Base-by-base conservation (phyloP, 2,797 vertebrate genomes). In the Diplodus sargus region DNA sequence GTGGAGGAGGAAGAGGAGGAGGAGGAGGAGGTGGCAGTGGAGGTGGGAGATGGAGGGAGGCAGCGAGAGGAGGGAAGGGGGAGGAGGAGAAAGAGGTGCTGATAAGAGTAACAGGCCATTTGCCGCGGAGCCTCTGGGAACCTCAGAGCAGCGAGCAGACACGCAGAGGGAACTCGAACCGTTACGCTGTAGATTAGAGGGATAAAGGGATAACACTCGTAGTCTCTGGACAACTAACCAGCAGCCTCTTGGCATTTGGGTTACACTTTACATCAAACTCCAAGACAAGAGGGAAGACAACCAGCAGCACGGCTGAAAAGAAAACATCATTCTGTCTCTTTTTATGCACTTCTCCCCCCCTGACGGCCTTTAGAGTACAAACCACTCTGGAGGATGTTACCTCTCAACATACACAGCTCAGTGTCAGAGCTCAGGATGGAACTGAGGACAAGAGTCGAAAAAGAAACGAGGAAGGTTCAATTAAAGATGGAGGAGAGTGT, bases 101-200 rank as follows among this genome's bases (percentile, higher is more conserved):
- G 90, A 93, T 92, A 89, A 90, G 88, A 89, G 76, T 79, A 90
- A 84, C 79, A 80, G 89, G 74, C 72, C 84, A 64, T 89, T 88
- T 90, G 79, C 83, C 57, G 63, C 57, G 61, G 67, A 84, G 83
- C 77, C 83, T 83, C 70, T 79, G 78, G 78, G 74, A 83, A 84
- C 79, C 80, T 73, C 60, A 11, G 84, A 87, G 89, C 79, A 78
- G 79, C 56, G 43, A 89, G 67, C 82, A 91, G 87, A 89, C 72
- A 84, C 65, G 39, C 82, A 54, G 78, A 82, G 77, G 83, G 85
- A 85, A 83, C 86, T 79, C 76, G 59, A 84, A 88, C 52, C 17
- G 84, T 89, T 89, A 84, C 53, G 34, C 79, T 85, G 81, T 47
- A 85, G 87, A 90, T 92, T 89, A 91, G 57, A 71, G 76, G 77